phyloP scores from a whole-genome alignment of 2,888 invertebrate genomes.

The Archips xylosteana region DNA sequence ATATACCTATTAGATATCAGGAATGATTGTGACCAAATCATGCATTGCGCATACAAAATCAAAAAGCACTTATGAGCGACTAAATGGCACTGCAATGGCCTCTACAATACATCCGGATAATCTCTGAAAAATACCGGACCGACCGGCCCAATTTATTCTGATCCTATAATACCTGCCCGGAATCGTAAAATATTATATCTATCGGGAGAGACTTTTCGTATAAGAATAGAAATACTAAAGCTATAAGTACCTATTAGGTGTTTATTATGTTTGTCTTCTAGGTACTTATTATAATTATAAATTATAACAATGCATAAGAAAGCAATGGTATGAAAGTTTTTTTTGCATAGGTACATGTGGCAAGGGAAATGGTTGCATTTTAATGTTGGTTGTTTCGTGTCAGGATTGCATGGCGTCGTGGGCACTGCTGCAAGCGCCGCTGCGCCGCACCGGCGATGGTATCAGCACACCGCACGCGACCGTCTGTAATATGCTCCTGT shows the following conservation, averaged over 20 bases:
- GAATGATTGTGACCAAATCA: not conserved
- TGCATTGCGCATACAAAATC: not conserved
- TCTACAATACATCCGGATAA: constrained; percentile 30
- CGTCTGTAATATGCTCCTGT: constrained; percentile 44
- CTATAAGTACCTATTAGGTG: too few species aligned
- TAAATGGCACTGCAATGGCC: constrained; percentile 26
- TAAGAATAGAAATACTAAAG: not conserved
- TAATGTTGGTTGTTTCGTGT: constrained; percentile 56
- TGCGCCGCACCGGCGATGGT: constrained; percentile 44
- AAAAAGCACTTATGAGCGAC: constrained; percentile 3
- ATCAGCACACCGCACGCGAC: constrained; percentile 47
- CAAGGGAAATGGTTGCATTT: constrained; percentile 55
- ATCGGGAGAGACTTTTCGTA: not conserved
- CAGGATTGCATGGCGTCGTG: constrained; percentile 47
- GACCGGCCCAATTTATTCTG: constrained; percentile 25
- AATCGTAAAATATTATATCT: constrained; percentile 3
- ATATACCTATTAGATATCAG: too few species aligned
- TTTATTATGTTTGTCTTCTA: too few species aligned
- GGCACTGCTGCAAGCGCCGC: constrained; percentile 3
- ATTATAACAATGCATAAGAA: not conserved
- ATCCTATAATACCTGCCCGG: constrained; percentile 19
- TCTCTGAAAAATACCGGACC: constrained; percentile 32
- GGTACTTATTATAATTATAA: not conserved
- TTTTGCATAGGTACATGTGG: constrained; percentile 23
- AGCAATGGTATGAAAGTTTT: not conserved